Evolutionary conservation across 2,113 vertebrate species (phyloP).

Genomic region (Pachyramphus minor): DNA sequence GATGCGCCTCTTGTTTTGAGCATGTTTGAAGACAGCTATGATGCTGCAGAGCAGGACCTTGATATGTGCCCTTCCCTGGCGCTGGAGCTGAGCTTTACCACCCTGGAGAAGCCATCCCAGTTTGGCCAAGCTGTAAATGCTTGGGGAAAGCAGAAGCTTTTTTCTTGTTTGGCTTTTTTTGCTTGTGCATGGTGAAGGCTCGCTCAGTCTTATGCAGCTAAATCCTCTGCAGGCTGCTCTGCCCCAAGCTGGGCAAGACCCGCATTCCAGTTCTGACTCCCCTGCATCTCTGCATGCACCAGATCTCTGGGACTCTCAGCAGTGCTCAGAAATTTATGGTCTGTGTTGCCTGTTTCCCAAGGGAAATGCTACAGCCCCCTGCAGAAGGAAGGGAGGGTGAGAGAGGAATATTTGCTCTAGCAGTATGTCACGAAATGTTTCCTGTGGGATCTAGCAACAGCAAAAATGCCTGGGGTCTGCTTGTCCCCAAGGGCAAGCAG

Average conservation of each 20-base stretch:
- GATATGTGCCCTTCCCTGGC: not conserved
- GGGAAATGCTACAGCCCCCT: not conserved
- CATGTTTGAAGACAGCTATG: not conserved
- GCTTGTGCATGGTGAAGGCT: not conserved
- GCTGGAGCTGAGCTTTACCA: not conserved
- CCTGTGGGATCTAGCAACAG: not conserved
- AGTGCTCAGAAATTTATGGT: not conserved
- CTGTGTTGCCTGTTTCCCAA: not conserved
- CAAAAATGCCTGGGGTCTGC: not conserved
- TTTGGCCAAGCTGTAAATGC: not conserved
- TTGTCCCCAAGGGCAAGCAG: not conserved
- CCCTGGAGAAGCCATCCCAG: not conserved
- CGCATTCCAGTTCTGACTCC: not conserved
- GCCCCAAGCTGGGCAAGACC: not conserved
- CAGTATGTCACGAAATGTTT: not conserved
- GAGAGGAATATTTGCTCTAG: not conserved
- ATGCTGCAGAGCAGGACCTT: not conserved
- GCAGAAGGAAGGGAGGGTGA: not conserved
- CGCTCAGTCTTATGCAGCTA: not conserved
- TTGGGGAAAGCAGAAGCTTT: not conserved
- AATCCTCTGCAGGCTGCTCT: not conserved
- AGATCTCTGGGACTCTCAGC: not conserved
- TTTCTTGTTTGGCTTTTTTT: not conserved
- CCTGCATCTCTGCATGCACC: accelerated
- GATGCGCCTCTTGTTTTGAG: not conserved